Percentiles rank a stretch among this genome's conserved stretches.
These are phyloP conservation scores for Melierax canorus DNA, from an alignment of 2,113 vertebrate species.

Conservation along the genomic window DNA sequence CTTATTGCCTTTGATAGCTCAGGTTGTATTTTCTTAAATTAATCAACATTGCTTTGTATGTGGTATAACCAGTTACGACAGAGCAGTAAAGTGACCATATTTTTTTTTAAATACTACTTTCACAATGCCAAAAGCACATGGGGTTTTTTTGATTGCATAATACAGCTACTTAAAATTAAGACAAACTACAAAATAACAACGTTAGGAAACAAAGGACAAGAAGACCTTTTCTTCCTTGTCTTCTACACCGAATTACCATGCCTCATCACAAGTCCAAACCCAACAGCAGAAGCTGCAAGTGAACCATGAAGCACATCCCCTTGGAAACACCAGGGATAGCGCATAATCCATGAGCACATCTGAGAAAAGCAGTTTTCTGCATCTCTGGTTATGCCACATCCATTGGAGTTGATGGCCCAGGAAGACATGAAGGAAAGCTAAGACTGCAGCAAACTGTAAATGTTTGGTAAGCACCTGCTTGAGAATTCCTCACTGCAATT, in stretches of 20 bases:
- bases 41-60: background rate
- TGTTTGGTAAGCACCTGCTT: background rate
- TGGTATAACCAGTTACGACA: background rate
- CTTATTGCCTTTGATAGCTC: background rate
- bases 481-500: background rate
- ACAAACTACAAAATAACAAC: background rate
- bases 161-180: background rate
- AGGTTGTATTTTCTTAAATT: background rate
- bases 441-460: background rate
- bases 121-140: background rate
- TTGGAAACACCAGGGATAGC: background rate
- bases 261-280: background rate
- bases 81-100: background rate
- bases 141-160: background rate
- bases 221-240: background rate
- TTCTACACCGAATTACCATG: background rate
- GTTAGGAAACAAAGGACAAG: background rate
- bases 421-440: background rate
- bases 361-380: background rate
- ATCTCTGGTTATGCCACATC: background rate
- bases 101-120: background rate
- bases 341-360: accelerated
- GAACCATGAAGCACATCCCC: background rate
- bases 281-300: background rate
- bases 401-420: background rate